Evolutionary conservation across 2,888 invertebrate genomes (phyloP).

Genomic region (Caenorhabditis imperialis): DNA sequence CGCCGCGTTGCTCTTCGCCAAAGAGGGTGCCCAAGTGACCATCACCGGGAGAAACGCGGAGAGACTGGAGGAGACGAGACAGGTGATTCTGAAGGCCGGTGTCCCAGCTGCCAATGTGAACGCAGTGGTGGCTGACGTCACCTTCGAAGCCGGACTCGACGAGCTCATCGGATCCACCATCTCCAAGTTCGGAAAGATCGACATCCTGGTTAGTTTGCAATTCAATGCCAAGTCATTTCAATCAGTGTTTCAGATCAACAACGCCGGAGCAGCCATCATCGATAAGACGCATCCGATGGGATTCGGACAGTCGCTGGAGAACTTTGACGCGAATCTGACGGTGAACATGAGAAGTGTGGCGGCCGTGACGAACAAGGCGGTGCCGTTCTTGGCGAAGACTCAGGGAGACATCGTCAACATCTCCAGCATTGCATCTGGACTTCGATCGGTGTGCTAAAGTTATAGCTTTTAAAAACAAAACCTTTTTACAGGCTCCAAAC

Average conservation of each 20-base stretch:
- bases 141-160: constrained; percentile 18
- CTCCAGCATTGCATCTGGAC: constrained; percentile 34
- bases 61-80: constrained; percentile 22
- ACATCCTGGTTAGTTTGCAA: constrained; percentile 20
- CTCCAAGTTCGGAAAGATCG: constrained; percentile 28
- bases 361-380: constrained; percentile 30
- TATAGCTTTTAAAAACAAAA: not conserved
- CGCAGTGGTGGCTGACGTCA: constrained; percentile 30
- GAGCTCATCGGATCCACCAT: constrained; percentile 20
- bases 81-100: constrained; percentile 28
- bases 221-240: not conserved
- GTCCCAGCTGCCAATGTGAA: constrained; percentile 5
- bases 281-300: constrained; percentile 20
- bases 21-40: constrained; percentile 36
- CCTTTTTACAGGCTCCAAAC: constrained; percentile 2
- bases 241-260: constrained; percentile 13
- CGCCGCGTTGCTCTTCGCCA: constrained; percentile 25
- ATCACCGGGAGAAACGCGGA: constrained; percentile 39
- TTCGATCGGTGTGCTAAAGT: constrained; percentile 10
- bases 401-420: constrained; percentile 57
- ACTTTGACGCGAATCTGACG: constrained; percentile 6
- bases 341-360: constrained; percentile 32
- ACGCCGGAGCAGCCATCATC: constrained; percentile 20
- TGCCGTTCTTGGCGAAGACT: constrained; percentile 40
- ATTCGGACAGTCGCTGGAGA: constrained; percentile 14